These are phyloP conservation scores for Acanthosepion pharaonis DNA, from an alignment of 2,888 invertebrate species.

Conservation along the genomic window DNA sequence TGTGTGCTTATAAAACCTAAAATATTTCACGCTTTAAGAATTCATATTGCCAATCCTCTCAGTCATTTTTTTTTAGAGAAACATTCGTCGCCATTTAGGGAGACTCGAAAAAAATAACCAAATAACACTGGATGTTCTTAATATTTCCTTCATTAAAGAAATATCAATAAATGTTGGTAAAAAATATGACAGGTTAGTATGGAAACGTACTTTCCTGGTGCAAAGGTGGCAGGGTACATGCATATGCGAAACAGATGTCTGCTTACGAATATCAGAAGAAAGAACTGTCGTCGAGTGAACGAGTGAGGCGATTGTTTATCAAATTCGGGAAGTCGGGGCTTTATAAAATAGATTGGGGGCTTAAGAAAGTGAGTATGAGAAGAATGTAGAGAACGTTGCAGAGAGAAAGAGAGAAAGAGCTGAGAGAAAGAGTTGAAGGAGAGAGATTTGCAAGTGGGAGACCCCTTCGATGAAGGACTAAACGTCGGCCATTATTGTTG, in stretches of 20 bases:
- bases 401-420: too few species aligned
- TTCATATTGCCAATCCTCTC: too few species aligned
- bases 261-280: neutral
- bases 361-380: neutral
- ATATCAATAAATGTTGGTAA: neutral
- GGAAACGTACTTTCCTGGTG: neutral
- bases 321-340: neutral
- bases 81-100: too few species aligned
- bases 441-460: too few species aligned
- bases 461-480: too few species aligned
- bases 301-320: neutral
- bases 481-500: too few species aligned
- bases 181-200: neutral
- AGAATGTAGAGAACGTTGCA: too few species aligned
- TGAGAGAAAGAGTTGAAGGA: too few species aligned
- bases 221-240: neutral
- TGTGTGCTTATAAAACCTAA: too few species aligned
- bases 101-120: too few species aligned
- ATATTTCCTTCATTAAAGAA: neutral
- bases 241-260: slow-evolving; percentile 33
- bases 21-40: too few species aligned
- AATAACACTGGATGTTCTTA: neutral
- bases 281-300: neutral
- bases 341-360: neutral
- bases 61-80: too few species aligned